Base-by-base conservation (phyloP, 2,113 vertebrate species). In the Sinocyclocheilus rhinocerous region DNA sequence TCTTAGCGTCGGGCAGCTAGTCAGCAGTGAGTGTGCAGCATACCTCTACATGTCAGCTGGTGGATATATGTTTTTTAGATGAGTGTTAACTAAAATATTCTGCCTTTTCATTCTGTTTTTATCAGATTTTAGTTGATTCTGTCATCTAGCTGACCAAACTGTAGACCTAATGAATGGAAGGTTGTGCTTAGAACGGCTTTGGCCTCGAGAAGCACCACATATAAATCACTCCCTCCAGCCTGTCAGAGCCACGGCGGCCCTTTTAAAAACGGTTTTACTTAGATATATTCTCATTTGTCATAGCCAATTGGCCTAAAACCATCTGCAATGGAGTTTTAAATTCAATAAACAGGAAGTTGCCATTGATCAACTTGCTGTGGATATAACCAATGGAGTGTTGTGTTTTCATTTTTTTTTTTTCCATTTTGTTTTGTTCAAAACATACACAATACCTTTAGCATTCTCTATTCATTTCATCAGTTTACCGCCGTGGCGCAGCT, bases 1-100 rank as follows among this genome's bases (percentile, higher is more conserved):
- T 92, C 97, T 99, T 95, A 99, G 98, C 89, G 97, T 99, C 95
- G 97, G 98, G 86, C 98, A 99, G 95, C 97, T 99, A 94, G 97
- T 99, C 95, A 99, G 97, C 97, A 99, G 98, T 99, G 96, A 99
- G 98, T 99, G 95, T 94, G 87, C 86, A 22, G 61, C 29, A 10
- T 2, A 77, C 24, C 22, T 57, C 42, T 63, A 76, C 85, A 70
- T 36, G 13, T 20, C 18, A 6, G 24, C 48, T 57, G 29, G 13
- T 69, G 6, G 26, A 69, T 33, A 33, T 10, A 11, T 20, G 15
- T 26, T 77, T 77, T 61, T 16, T 20, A 26, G 26, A 77, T 55
- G 81, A 72, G 36, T 11, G 36, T 72, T 72, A 42, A 42, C 4
- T 0, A 48, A 81, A 76, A 29, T 48, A 42, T 15, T 33, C 10